Percentiles rank a stretch among this genome's conserved stretches.
These are phyloP conservation scores for Chironomus riparius DNA, from an alignment of 2,888 invertebrate genomes.

Conservation along the genomic window DNA sequence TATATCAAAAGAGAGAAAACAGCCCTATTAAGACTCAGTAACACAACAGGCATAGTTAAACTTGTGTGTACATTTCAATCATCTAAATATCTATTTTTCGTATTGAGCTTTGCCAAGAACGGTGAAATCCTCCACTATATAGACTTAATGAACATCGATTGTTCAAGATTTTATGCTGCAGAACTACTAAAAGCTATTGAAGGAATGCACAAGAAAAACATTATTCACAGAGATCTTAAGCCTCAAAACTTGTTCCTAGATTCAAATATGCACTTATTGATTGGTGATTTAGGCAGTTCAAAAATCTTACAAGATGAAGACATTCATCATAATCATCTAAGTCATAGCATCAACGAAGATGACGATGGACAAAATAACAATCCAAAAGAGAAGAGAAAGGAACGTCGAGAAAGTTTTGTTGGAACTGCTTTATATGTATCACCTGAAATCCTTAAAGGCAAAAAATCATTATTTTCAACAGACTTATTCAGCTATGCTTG, in stretches of 20 bases:
- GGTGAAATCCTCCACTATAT: constrained; percentile 91
- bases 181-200: constrained; percentile 89
- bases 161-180: constrained; percentile 87
- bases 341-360: constrained; percentile 35
- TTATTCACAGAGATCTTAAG: constrained; percentile 93
- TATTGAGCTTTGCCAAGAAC: constrained; percentile 86
- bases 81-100: constrained; percentile 83
- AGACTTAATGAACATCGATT: constrained; percentile 81
- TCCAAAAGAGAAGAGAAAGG: constrained; percentile 36
- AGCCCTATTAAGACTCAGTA: constrained; percentile 75
- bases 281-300: constrained; percentile 96
- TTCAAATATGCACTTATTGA: constrained; percentile 90
- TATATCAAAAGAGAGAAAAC: constrained; percentile 93
- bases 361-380: constrained; percentile 38
- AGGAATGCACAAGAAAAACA: constrained; percentile 76
- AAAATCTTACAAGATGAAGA: constrained; percentile 54
- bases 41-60: constrained; percentile 82
- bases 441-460: constrained; percentile 71
- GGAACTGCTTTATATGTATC: constrained; percentile 99
- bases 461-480: constrained; percentile 66
- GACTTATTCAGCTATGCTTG: constrained; percentile 98
- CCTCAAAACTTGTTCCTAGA: constrained; percentile 93
- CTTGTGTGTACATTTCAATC: constrained; percentile 97
- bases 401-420: constrained; percentile 81
- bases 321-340: background rate